phyloP scores from a whole-genome alignment of 1,140 invertebrate species.

The Myzus persicae region DNA sequence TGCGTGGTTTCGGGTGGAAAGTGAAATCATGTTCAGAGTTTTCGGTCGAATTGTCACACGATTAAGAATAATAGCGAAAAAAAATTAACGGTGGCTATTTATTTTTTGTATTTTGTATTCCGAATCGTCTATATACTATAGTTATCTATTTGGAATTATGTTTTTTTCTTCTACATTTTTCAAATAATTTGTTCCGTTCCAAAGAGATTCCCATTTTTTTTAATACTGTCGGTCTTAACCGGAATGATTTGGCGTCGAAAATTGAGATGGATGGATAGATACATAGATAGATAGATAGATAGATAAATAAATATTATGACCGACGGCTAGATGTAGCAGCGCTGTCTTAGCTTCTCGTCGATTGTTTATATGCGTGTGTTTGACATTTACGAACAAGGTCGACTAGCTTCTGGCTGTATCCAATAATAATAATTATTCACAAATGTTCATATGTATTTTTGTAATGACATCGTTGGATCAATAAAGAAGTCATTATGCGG shows the following conservation, averaged over 20 bases:
- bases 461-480: conserved; percentile 5
- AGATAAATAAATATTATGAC: not conserved
- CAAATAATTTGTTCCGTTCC: conserved; percentile 29
- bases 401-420: not conserved
- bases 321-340: too few species aligned
- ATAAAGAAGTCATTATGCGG: conserved; percentile 51
- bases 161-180: not conserved
- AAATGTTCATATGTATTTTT: not conserved
- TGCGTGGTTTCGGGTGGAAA: not conserved
- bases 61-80: not conserved
- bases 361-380: not conserved
- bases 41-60: conserved; percentile 46
- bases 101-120: not conserved
- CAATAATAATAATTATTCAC: conserved; percentile 17
- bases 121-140: not conserved
- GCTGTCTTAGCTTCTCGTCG: not conserved
- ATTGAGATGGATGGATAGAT: not conserved
- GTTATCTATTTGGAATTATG: conserved; percentile 31
- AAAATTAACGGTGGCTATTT: not conserved
- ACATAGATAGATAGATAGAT: not conserved
- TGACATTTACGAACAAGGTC: conserved; percentile 38
- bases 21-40: conserved; percentile 50
- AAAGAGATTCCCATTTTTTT: too few species aligned
- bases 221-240: too few species aligned
- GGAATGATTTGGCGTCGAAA: not conserved